phyloP scores from a whole-genome alignment of 2,888 invertebrate genomes.

The Euzetes globulus region DNA sequence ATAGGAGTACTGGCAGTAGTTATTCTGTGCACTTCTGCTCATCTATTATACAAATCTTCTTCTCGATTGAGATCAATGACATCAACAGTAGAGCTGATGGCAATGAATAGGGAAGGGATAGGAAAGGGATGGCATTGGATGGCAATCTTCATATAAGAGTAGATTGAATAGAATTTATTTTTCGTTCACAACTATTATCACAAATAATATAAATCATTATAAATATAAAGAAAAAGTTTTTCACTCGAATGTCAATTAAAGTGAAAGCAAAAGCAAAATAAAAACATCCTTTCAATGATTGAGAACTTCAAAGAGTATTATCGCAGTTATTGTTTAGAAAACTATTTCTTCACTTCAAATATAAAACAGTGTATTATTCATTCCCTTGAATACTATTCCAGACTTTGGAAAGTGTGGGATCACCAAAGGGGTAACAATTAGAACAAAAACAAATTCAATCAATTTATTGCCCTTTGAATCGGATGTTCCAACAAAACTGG shows the following conservation, averaged over 20 bases:
- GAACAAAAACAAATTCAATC: too few relatives aligned
- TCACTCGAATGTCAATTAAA: not conserved
- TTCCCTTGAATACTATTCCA: too few relatives aligned
- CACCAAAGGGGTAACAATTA: too few relatives aligned
- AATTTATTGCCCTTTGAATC: too few relatives aligned
- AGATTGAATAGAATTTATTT: not conserved
- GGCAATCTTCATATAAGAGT: not conserved
- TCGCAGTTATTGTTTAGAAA: too few relatives aligned
- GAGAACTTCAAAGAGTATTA: not conserved
- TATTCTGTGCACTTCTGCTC: not conserved
- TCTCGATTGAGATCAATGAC: constrained; percentile 15
- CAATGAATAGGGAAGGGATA: not conserved
- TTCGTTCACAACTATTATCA: not conserved
- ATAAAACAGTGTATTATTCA: too few relatives aligned
- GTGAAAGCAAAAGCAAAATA: not conserved
- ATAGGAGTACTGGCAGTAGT: not conserved
- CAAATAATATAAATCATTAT: not conserved
- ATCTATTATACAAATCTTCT: constrained; percentile 1
- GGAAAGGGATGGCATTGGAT: not conserved
- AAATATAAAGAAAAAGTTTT: not conserved
- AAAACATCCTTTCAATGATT: constrained; percentile 2
- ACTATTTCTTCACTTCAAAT: too few relatives aligned
- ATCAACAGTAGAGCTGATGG: not conserved
- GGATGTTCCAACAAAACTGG: too few relatives aligned
- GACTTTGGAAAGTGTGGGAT: too few relatives aligned